Evolutionary conservation across 2,888 invertebrate species (phyloP).

Genomic region (Caenorhabditis sp.): DNA sequence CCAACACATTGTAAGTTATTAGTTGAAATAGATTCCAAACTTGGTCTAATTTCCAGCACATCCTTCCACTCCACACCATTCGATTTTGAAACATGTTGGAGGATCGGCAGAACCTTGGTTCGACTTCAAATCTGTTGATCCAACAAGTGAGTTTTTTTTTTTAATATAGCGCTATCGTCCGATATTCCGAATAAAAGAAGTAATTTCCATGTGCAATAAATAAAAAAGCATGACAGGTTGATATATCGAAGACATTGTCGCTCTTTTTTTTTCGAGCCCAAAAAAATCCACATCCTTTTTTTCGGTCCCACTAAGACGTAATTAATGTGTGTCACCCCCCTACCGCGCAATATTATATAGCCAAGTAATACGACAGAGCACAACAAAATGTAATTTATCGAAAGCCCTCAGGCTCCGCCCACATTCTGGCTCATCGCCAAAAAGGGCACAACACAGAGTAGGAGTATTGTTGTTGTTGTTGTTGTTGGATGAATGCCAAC

Average conservation of each 20-base stretch:
- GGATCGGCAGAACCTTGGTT: constrained; percentile 52
- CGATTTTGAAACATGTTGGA: constrained; percentile 58
- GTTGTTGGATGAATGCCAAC: background rate
- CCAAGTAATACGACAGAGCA: background rate
- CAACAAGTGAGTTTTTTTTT: constrained; percentile 49
- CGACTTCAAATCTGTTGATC: constrained; percentile 61
- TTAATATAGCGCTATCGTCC: background rate
- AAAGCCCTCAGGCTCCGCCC: background rate
- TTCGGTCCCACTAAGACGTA: background rate
- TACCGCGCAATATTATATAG: background rate
- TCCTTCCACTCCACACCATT: constrained; percentile 48
- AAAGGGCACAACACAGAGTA: background rate
- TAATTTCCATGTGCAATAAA: no score
- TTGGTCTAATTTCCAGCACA: constrained; percentile 29
- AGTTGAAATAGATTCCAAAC: constrained; percentile 7
- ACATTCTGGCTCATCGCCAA: background rate
- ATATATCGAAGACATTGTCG: no score
- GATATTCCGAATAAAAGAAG: no score
- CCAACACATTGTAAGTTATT: constrained; percentile 37
- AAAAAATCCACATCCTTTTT: background rate
- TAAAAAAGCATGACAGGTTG: no score
- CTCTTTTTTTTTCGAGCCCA: background rate
- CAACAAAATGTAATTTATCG: constrained; percentile 1
- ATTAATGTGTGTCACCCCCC: background rate
- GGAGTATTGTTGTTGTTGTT: background rate